Evolutionary conservation across 1,140 invertebrate genomes (phyloP), one percentile per base, ranked within the genome.

Genomic region (Rhynchophorus ferrugineus): DNA sequence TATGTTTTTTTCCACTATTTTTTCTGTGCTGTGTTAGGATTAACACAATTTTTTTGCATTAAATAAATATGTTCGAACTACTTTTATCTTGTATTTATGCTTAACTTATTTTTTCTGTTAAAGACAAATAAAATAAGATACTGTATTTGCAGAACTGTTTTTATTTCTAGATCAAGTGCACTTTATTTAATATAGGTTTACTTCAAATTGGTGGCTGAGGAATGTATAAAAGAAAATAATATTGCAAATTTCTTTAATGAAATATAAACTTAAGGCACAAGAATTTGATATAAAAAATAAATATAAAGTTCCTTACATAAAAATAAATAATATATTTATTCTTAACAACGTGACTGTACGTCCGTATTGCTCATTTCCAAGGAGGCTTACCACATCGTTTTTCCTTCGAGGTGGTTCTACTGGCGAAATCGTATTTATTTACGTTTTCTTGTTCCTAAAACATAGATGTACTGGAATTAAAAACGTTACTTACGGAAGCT

Each of bases 291-390:
- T n/a, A n/a, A n/a, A n/a, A n/a, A n/a, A n/a, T n/a, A n/a, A n/a
- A n/a, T n/a, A n/a, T n/a, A n/a, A n/a, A n/a, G n/a, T n/a, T n/a
- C n/a, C n/a, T n/a, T n/a, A n/a, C n/a, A n/a, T n/a, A n/a, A n/a
- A n/a, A n/a, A n/a, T n/a, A n/a, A n/a, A n/a, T n/a, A n/a, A n/a
- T n/a, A n/a, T n/a, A n/a, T n/a, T n/a, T n/a, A n/a, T n/a, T n/a
- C n/a, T n/a, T n/a, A n/a, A n/a, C n/a, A n/a, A n/a, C n/a, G n/a
- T n/a, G n/a, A n/a, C n/a, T n/a, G n/a, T n/a, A n/a, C n/a, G n/a
- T n/a, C n/a, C n/a, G n/a, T n/a, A n/a, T n/a, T n/a, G n/a, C 7
- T 43, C 24, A 59, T 39, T 56, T 59, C 57, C 57, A 59, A 11
- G 57, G 57, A 16, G 57, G 57, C 51, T 59, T 59, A 36, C 3